phyloP scores from a whole-genome alignment of 2,888 invertebrate species.

The Hypselothyrea guttata region DNA sequence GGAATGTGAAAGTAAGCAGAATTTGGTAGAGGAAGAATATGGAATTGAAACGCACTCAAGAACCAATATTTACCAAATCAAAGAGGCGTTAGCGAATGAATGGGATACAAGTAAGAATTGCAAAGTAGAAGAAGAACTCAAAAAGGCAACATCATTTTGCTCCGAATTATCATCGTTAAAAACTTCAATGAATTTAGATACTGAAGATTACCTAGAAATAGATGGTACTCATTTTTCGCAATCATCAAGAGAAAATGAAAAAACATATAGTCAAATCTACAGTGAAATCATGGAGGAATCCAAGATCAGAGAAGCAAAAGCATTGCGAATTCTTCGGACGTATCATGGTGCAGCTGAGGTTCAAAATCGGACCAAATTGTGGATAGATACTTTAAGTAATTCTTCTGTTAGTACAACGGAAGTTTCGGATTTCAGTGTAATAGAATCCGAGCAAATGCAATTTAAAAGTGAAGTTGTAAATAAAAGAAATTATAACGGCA shows the following conservation, averaged over 20 bases:
- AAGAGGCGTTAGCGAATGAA: neutral
- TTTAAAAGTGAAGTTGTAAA: neutral
- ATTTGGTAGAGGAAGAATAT: too few species aligned
- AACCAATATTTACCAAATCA: too few species aligned
- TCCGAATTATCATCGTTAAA: too few species aligned
- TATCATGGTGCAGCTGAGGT: slow-evolving; percentile 6
- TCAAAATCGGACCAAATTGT: slow-evolving; percentile 25
- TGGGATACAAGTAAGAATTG: too few species aligned
- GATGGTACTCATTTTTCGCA: slow-evolving; percentile 23
- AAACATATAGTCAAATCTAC: slow-evolving; percentile 55
- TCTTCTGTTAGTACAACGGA: slow-evolving; percentile 13
- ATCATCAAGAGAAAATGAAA: slow-evolving; percentile 47
- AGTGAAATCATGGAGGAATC: slow-evolving; percentile 61
- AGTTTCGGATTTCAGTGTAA: slow-evolving; percentile 7
- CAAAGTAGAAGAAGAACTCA: too few species aligned
- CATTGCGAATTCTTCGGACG: slow-evolving; percentile 30
- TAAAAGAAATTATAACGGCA: neutral
- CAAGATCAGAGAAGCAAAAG: slow-evolving; percentile 39
- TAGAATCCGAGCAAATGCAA: slow-evolving; percentile 8
- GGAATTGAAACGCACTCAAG: too few species aligned
- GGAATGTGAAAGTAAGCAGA: too few species aligned
- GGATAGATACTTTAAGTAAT: slow-evolving; percentile 24
- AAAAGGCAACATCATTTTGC: too few species aligned
- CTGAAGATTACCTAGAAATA: slow-evolving; percentile 15
- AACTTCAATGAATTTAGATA: neutral